phyloP scores from a whole-genome alignment of 2,888 invertebrate genomes.

The Eupithecia tripunctaria region DNA sequence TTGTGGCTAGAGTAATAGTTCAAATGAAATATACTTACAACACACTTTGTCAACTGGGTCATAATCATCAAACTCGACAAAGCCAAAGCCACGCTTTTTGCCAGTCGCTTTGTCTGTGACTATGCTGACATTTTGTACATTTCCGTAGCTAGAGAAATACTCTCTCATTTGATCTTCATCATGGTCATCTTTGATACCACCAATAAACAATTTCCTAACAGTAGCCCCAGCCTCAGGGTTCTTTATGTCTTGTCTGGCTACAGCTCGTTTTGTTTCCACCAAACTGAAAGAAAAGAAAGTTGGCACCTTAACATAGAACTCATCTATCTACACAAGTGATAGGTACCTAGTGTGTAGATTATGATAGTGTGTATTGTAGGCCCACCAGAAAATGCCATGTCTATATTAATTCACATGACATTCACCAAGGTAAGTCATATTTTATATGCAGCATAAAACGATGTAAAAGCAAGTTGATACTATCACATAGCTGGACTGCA shows the following conservation, averaged over 20 bases:
- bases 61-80: slow-evolving; percentile 98
- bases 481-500: slow-evolving; percentile 81
- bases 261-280: slow-evolving; percentile 98
- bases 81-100: slow-evolving; percentile 97
- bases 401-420: slow-evolving; percentile 61
- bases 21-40: slow-evolving; percentile 86
- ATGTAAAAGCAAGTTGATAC: slow-evolving; percentile 66
- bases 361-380: slow-evolving; percentile 55
- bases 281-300: slow-evolving; percentile 79
- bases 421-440: slow-evolving; percentile 76
- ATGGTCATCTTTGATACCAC: slow-evolving; percentile 96
- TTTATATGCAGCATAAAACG: slow-evolving; percentile 77
- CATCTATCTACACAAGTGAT: background rate
- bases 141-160: slow-evolving; percentile 93
- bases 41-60: slow-evolving; percentile 99
- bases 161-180: slow-evolving; percentile 95
- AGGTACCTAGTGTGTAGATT: no score
- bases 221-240: slow-evolving; percentile 97
- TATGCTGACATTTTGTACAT: slow-evolving; percentile 92
- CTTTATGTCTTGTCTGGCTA: slow-evolving; percentile 96
- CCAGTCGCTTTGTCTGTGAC: slow-evolving; percentile 97
- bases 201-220: slow-evolving; percentile 97
- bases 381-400: slow-evolving; percentile 80
- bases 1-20: slow-evolving; percentile 60
- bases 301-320: background rate